phyloP scores from a whole-genome alignment of 2,113 vertebrate species.

The Pygoscelis antarcticus region DNA sequence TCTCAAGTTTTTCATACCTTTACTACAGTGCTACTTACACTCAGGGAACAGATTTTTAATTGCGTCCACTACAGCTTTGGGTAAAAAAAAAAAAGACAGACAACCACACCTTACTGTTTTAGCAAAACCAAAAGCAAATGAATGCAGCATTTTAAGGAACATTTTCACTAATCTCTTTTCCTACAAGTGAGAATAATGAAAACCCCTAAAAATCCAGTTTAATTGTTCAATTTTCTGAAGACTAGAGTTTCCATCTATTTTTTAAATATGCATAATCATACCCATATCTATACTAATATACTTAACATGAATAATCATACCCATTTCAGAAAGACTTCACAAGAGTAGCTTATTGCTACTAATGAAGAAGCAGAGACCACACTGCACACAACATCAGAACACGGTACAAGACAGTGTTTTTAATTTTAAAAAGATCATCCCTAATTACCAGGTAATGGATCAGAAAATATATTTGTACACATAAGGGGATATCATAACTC shows the following conservation, averaged over 20 bases:
- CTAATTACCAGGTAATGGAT: background rate
- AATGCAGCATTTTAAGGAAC: rapidly evolving
- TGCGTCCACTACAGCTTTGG: background rate
- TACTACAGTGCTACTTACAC: background rate
- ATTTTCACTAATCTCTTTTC: background rate
- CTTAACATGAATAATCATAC: background rate
- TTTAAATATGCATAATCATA: background rate
- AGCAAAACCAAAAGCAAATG: background rate
- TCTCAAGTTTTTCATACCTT: background rate
- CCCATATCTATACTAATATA: background rate
- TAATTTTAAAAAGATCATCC: background rate
- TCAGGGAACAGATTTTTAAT: background rate
- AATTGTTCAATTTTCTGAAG: background rate
- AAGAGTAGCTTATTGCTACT: background rate
- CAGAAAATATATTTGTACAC: background rate
- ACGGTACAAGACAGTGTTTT: rapidly evolving
- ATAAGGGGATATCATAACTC: background rate
- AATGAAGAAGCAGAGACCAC: background rate
- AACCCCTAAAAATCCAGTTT: background rate
- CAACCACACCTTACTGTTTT: background rate
- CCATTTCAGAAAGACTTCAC: background rate
- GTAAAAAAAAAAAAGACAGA: background rate
- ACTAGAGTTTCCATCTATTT: background rate
- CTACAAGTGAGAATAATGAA: background rate
- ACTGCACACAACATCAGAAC: background rate